These are phyloP conservation scores for Hybos culiciformis DNA, from an alignment of 2,888 invertebrate species.

Conservation along the genomic window DNA sequence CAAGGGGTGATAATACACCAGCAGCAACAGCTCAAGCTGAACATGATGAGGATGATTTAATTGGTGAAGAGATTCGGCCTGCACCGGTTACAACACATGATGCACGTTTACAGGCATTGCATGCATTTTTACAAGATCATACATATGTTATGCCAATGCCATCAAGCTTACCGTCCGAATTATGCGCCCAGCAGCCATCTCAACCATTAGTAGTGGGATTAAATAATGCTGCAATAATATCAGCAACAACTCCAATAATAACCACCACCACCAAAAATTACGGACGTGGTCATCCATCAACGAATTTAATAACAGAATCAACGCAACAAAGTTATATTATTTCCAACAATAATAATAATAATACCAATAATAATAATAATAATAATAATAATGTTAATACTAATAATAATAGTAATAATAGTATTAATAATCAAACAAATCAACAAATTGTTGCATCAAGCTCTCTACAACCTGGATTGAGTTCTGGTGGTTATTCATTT, in stretches of 20 bases:
- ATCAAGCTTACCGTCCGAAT: constrained; percentile 18
- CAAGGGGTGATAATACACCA: constrained; percentile 13
- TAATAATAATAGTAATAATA: too few relatives aligned
- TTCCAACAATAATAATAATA: too few relatives aligned
- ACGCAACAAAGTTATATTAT: too few relatives aligned
- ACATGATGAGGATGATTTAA: constrained; percentile 30
- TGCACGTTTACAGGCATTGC: constrained; percentile 26
- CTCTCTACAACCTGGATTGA: too few relatives aligned
- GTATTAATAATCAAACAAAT: too few relatives aligned
- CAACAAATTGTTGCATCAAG: too few relatives aligned
- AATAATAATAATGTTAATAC: too few relatives aligned
- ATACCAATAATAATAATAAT: too few relatives aligned
- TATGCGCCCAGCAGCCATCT: constrained; percentile 3
- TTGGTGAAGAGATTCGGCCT: constrained; percentile 34
- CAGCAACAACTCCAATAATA: constrained; percentile 7
- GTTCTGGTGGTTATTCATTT: too few relatives aligned
- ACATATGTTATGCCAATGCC: constrained; percentile 30
- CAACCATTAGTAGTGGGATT: too few relatives aligned
- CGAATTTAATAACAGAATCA: too few relatives aligned
- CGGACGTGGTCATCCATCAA: too few relatives aligned
- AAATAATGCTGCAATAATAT: constrained; percentile 14
- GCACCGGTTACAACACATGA: constrained; percentile 30
- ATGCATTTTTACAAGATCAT: constrained; percentile 33
- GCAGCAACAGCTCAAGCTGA: constrained; percentile 12
- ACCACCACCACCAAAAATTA: constrained; percentile 8